Conservation (phyloP, 2,888 invertebrate genomes). For the Teinopalpus imperialis region DNA sequence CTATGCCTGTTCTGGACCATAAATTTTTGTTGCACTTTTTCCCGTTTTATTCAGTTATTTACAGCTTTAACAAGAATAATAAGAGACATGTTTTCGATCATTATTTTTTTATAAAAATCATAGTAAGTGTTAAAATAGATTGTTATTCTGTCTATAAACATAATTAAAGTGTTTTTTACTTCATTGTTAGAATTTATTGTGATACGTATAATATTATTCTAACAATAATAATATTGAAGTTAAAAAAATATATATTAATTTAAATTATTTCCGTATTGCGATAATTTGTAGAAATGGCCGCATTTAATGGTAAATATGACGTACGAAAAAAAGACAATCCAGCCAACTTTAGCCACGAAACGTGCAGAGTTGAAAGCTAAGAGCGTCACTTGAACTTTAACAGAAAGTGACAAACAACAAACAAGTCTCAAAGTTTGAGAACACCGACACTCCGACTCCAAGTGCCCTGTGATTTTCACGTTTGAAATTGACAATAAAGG, state of each 20-base stretch:
- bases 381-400: slow-evolving; percentile 28
- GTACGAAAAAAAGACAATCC: slow-evolving; percentile 12
- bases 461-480: slow-evolving; percentile 15
- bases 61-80: background rate
- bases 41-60: slow-evolving; percentile 8
- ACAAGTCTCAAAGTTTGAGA: slow-evolving; percentile 26
- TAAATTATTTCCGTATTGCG: too few relatives aligned
- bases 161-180: too few relatives aligned
- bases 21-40: slow-evolving; percentile 16
- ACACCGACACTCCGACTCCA: slow-evolving; percentile 14
- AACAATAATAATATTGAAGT: too few relatives aligned
- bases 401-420: slow-evolving; percentile 28
- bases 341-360: slow-evolving; percentile 15
- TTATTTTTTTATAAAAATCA: too few relatives aligned
- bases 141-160: too few relatives aligned
- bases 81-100: too few relatives aligned
- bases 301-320: too few relatives aligned
- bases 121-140: too few relatives aligned
- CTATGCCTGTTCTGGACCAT: slow-evolving; percentile 13
- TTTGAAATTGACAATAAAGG: slow-evolving; percentile 15
- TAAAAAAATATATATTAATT: too few relatives aligned
- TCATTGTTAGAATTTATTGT: too few relatives aligned
- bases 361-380: slow-evolving; percentile 20
- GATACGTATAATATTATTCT: too few relatives aligned
- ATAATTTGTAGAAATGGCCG: too few relatives aligned